phyloP scores from a whole-genome alignment of 2,113 vertebrate species.

The Edolisoma coerulescens region DNA sequence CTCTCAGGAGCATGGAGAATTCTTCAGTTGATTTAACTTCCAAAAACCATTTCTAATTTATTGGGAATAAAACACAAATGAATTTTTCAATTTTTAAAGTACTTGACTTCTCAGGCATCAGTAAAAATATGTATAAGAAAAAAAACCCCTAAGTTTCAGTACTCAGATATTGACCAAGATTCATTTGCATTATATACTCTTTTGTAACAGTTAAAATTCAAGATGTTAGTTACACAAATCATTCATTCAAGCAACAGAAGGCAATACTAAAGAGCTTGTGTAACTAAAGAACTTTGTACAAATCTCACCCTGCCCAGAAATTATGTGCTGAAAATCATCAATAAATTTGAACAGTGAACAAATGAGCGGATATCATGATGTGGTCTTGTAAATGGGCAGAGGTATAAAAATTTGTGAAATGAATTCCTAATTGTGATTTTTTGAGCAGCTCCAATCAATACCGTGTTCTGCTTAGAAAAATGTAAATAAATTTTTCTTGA shows the following conservation, averaged over 20 bases:
- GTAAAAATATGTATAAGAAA: not conserved
- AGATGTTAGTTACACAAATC: not conserved
- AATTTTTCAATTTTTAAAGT: not conserved
- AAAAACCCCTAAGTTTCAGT: not conserved
- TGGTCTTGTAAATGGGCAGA: constrained; percentile 1
- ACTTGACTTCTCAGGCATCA: not conserved
- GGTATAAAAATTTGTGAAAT: constrained; percentile 30
- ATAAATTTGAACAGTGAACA: not conserved
- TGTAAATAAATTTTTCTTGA: constrained; percentile 18
- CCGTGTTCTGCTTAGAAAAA: not conserved
- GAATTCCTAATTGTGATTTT: constrained; percentile 39
- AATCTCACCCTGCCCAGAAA: not conserved
- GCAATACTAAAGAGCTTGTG: not conserved
- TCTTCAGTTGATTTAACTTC: not conserved
- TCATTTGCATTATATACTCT: not conserved
- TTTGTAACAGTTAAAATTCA: not conserved
- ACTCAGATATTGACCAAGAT: not conserved
- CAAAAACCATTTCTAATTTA: not conserved
- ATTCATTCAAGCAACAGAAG: not conserved
- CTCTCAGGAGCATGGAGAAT: not conserved
- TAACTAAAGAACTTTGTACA: not conserved
- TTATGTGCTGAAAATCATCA: not conserved
- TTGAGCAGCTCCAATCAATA: not conserved
- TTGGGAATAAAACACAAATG: not conserved
- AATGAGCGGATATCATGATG: not conserved